Evolutionary conservation across 1,140 invertebrate species (phyloP), one percentile per base, ranked within the genome.

Genomic region (Periplaneta americana): DNA sequence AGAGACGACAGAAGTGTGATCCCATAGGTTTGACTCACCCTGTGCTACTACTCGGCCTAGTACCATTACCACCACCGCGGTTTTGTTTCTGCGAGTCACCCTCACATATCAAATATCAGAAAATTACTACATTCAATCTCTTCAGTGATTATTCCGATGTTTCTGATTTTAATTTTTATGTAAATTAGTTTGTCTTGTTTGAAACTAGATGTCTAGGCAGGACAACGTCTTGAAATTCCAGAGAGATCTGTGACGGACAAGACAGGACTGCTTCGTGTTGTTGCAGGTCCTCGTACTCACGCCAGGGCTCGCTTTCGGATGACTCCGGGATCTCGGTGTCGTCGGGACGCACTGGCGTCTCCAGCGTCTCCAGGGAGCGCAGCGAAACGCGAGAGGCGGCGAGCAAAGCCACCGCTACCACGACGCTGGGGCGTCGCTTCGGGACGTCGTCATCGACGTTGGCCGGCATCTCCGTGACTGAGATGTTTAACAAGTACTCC

Each of bases 401-500:
- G 0, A 66, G 22, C 48, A 28, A 9, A 22, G 28, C 8, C 8
- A 66, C 48, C 22, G 28, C 48, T 1, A 11, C 48, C 1, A 66
- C 48, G 22, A 66, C 48, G 31, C 75, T 34, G 2, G 75, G 75
- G 18, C 75, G 75, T 8, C 31, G 48, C 22, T 66, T 66, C 11
- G 48, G 48, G 6, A 11, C 48, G 2, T 66, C 48, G 22, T 11
- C 48, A 9, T 80, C 28, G 22, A 80, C 79, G 8, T 22, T 37
- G 79, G 48, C 79, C 31, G 36, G 28, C 79, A 32, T 66, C n/a
- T 57, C 35, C 18, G 76, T 36, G 76, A 37, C 79, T 39, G 79
- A 80, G 17, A 57, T 80, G 35, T 36, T 66, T 39, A 80, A 28
- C 79, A 80, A 80, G 39, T 80, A 80, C 39, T 80, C 79, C 8